Conservation (phyloP, 1,140 invertebrate genomes). For the Trissolcus basalis region DNA sequence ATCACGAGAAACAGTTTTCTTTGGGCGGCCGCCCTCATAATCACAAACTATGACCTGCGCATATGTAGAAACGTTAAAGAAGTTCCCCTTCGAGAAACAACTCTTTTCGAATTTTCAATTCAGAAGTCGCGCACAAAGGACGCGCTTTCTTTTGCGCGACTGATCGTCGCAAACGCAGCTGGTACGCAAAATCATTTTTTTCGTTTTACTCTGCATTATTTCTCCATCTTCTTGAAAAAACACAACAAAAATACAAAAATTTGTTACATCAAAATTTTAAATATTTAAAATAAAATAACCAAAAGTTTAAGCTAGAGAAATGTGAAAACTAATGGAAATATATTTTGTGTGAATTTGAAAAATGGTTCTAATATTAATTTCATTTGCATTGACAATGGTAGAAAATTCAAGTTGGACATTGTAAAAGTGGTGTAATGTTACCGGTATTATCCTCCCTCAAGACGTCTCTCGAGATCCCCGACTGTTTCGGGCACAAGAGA, state of each 20-base stretch:
- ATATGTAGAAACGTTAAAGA: slow-evolving; percentile 39
- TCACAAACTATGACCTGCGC: slow-evolving; percentile 36
- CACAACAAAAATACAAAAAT: no score
- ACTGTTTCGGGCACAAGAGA: slow-evolving; percentile 27
- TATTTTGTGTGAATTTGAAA: no score
- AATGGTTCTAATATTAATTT: no score
- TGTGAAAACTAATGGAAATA: no score
- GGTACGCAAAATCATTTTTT: no score
- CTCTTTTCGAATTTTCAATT: slow-evolving; percentile 51
- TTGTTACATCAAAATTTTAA: no score
- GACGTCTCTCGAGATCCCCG: slow-evolving; percentile 22
- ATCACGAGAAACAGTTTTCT: slow-evolving; percentile 31
- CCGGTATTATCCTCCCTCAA: slow-evolving; percentile 32
- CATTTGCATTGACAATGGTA: no score
- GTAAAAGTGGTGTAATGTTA: slow-evolving; percentile 34
- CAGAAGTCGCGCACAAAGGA: slow-evolving; percentile 41
- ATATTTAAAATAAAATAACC: no score
- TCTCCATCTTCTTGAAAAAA: no score
- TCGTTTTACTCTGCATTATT: no score
- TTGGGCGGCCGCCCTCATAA: slow-evolving; percentile 38
- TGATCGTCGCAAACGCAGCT: slow-evolving; percentile 42
- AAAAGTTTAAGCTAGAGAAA: no score
- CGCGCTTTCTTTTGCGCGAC: slow-evolving; percentile 28
- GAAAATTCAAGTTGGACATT: slow-evolving; percentile 7
- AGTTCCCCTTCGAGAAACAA: slow-evolving; percentile 41